A percentile compares a stretch with the other conserved stretches of the same genome.
These are phyloP conservation scores for Microcaecilia unicolor DNA, from an alignment of 2,797 vertebrate genomes.

Conservation along the genomic window DNA sequence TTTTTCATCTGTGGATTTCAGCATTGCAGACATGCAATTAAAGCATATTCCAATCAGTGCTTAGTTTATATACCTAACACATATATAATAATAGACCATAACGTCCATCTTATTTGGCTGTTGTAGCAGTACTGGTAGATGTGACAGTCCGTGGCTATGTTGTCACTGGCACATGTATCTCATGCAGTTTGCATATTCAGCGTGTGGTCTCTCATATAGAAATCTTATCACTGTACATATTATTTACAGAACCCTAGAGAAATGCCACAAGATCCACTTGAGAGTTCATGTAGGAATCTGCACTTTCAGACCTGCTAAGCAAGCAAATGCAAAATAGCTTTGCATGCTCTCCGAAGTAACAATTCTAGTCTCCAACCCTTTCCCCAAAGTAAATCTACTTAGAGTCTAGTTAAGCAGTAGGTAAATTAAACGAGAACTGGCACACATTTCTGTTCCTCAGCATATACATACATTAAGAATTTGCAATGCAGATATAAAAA, in stretches of 20 bases:
- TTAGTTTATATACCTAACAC: constrained; percentile 14
- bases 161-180: constrained; percentile 36
- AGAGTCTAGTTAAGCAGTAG: neutral
- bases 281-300: too few relatives aligned
- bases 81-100: neutral
- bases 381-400: constrained; percentile 1
- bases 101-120: constrained; percentile 11
- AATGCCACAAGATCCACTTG: too few relatives aligned
- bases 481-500: neutral
- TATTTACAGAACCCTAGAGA: too few relatives aligned
- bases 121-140: neutral
- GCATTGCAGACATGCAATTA: constrained; percentile 29
- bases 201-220: too few relatives aligned
- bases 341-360: neutral
- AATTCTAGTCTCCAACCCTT: constrained; percentile 2
- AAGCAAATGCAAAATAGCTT: constrained; percentile 9
- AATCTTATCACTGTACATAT: too few relatives aligned
- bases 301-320: constrained; percentile 3
- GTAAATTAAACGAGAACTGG: neutral
- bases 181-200: constrained; percentile 16
- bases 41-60: constrained; percentile 29
- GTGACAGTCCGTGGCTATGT: constrained; percentile 6
- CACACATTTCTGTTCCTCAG: neutral
- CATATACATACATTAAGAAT: neutral
- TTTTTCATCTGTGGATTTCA: constrained; percentile 17